Conservation (phyloP, 2,113 vertebrate species). For the Dromaius novaehollandiae region DNA sequence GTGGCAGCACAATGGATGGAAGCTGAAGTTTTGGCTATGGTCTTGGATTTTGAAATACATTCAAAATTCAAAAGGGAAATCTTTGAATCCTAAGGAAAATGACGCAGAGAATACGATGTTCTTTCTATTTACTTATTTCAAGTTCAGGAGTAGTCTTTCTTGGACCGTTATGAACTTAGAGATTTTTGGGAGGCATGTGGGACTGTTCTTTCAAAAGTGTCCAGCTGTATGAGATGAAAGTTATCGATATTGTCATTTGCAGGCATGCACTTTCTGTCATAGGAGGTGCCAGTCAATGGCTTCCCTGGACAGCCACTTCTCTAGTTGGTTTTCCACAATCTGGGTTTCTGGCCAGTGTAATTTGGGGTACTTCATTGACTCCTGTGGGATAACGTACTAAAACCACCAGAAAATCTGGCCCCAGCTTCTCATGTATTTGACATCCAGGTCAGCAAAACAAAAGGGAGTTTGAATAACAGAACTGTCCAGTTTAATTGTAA, state of each 20-base stretch:
- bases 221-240: not conserved
- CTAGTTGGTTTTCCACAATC: not conserved
- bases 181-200: not conserved
- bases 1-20: not conserved
- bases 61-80: not conserved
- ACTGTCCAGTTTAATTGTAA: not conserved
- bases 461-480: not conserved
- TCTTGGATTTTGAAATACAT: not conserved
- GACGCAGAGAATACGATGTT: not conserved
- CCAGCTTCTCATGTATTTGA: not conserved
- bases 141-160: not conserved
- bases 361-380: not conserved
- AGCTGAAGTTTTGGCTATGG: not conserved
- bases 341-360: not conserved
- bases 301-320: not conserved
- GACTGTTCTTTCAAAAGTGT: not conserved
- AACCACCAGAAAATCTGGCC: not conserved
- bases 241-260: not conserved
- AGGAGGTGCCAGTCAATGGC: not conserved
- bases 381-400: not conserved
- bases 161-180: not conserved
- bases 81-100: not conserved
- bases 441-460: not conserved
- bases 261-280: not conserved
- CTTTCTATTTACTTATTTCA: not conserved